phyloP scores from a whole-genome alignment of 2,113 vertebrate species.

The Cephalopterus ornatus region DNA sequence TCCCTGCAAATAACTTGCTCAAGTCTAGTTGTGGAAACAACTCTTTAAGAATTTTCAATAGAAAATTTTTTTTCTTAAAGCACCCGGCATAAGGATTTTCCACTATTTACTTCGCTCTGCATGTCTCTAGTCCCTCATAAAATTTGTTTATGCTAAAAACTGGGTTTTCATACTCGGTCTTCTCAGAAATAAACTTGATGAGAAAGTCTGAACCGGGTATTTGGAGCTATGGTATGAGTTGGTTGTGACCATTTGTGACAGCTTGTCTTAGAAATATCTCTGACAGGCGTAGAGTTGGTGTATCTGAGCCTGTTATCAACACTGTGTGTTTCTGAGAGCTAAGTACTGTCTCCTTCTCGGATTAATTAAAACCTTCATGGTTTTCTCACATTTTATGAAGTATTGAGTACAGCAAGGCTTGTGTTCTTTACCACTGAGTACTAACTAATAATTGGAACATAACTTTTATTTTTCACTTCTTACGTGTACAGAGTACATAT shows the following conservation, averaged over 20 bases:
- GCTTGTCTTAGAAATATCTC: background rate
- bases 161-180: background rate
- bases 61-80: background rate
- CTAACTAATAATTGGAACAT: background rate
- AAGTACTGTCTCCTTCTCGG: background rate
- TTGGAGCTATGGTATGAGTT: background rate
- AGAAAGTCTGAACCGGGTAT: background rate
- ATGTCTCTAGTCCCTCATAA: background rate
- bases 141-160: background rate
- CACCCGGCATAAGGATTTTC: background rate
- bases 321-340: background rate
- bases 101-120: background rate
- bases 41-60: background rate
- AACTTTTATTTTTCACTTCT: background rate
- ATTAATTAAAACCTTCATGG: background rate
- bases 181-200: background rate
- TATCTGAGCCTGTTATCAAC: background rate
- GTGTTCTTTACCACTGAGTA: background rate
- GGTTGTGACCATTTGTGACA: background rate
- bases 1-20: background rate
- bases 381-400: background rate
- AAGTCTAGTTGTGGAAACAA: background rate
- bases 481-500: fast-evolving
- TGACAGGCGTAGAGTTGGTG: background rate
- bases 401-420: background rate